A percentile compares a stretch with the other conserved stretches of the same genome.
These are phyloP conservation scores for Philopedon plagiatum DNA, from an alignment of 2,888 invertebrate genomes.

Conservation along the genomic window DNA sequence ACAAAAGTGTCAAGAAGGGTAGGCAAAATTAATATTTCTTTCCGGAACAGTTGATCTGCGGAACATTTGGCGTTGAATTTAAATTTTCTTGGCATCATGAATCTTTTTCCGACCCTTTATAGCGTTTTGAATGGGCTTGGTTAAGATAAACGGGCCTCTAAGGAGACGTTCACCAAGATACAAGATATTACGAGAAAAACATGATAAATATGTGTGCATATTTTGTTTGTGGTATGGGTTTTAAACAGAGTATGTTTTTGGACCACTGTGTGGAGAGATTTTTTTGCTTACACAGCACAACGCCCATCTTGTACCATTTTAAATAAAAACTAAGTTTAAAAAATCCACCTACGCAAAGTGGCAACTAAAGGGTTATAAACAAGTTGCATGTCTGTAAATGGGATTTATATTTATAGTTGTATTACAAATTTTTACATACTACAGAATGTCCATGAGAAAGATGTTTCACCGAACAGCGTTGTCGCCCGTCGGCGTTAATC, in stretches of 20 bases:
- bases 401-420: too few relatives aligned
- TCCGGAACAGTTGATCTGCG: slow-evolving; percentile 44
- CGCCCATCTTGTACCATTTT: too few relatives aligned
- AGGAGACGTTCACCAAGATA: slow-evolving; percentile 4
- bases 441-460: too few relatives aligned
- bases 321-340: too few relatives aligned
- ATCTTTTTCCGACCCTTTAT: slow-evolving; percentile 40
- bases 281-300: too few relatives aligned
- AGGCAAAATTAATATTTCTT: slow-evolving; percentile 47
- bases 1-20: slow-evolving; percentile 44
- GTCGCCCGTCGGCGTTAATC: too few relatives aligned
- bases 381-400: too few relatives aligned
- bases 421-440: too few relatives aligned
- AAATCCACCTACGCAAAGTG: too few relatives aligned
- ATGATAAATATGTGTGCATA: not conserved
- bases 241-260: not conserved
- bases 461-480: too few relatives aligned
- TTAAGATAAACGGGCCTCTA: slow-evolving; percentile 23
- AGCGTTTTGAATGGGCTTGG: slow-evolving; percentile 33
- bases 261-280: too few relatives aligned
- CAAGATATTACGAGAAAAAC: slow-evolving; percentile 11
- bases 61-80: slow-evolving; percentile 44
- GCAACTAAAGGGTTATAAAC: too few relatives aligned
- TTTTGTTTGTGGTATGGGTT: not conserved
- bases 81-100: slow-evolving; percentile 38